Percentiles rank a stretch among this genome's conserved stretches.
Conservation (phyloP, 2,888 invertebrate species). For the Heliconius ethilla region DNA sequence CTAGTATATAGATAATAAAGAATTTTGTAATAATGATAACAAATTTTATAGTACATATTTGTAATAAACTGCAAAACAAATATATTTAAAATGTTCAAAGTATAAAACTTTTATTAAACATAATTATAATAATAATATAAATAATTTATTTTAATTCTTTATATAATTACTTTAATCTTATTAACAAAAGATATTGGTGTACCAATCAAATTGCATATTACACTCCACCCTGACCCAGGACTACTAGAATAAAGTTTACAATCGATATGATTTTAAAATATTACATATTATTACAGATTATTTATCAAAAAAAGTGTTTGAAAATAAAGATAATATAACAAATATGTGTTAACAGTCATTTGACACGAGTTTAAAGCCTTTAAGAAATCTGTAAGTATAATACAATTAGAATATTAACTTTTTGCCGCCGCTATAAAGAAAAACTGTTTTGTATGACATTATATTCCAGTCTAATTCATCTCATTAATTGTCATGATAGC, state of each 20-base stretch:
- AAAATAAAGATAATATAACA: neutral
- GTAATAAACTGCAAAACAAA: neutral
- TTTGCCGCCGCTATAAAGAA: neutral
- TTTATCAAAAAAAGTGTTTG: neutral
- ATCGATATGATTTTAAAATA: neutral
- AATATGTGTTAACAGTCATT: conserved; percentile 13
- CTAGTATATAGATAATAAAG: conserved; percentile 5
- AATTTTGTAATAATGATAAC: conserved; percentile 19
- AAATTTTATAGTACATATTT: neutral
- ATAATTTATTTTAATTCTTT: neutral
- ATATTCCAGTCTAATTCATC: neutral
- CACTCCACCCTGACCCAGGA: neutral
- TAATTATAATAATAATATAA: neutral
- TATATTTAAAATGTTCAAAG: neutral
- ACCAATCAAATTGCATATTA: neutral
- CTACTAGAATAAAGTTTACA: neutral
- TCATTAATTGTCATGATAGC: too few relatives aligned
- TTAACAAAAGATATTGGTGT: neutral
- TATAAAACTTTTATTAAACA: neutral
- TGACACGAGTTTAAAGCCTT: conserved; percentile 35
- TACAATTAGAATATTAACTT: neutral
- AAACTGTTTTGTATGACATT: neutral
- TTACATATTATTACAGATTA: neutral
- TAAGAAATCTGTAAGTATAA: conserved; percentile 10
- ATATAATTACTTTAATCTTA: neutral